These are phyloP conservation scores for Gymnopithys bicolor DNA, from an alignment of 2,797 vertebrate genomes.

Conservation along the genomic window DNA sequence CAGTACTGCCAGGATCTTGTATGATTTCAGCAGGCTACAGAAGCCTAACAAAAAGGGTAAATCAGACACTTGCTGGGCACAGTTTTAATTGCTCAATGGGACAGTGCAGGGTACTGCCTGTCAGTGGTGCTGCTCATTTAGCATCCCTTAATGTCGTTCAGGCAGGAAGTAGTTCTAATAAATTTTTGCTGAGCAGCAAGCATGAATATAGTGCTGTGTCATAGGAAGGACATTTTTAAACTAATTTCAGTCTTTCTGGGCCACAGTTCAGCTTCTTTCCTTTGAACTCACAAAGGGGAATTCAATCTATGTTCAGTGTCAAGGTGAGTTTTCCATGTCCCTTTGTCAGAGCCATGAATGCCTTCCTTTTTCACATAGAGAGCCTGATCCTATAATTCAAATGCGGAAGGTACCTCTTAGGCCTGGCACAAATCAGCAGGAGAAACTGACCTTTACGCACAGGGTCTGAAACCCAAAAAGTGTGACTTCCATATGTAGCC, in stretches of 20 bases:
- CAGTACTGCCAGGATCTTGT: conserved; percentile 4
- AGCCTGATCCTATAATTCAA: conserved; percentile 7
- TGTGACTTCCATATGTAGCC: background rate
- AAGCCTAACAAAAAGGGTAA: conserved; percentile 52
- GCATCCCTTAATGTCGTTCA: background rate
- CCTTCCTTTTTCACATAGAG: conserved; percentile 53
- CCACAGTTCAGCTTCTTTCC: conserved; percentile 36
- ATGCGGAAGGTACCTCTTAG: background rate
- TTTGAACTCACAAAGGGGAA: conserved; percentile 9
- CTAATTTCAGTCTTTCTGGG: background rate
- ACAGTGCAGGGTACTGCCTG: background rate
- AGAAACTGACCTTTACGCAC: background rate
- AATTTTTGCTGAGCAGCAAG: background rate
- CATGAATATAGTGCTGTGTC: background rate
- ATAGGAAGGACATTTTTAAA: conserved; percentile 2
- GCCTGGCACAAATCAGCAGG: background rate
- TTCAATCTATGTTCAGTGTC: background rate
- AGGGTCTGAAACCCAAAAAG: background rate
- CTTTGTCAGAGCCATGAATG: background rate
- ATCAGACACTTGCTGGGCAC: conserved; percentile 35
- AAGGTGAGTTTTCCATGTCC: background rate
- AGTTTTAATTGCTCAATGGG: background rate
- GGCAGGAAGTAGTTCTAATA: background rate
- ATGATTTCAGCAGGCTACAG: background rate
- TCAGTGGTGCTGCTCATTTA: conserved; percentile 10